Evolutionary conservation across 2,888 invertebrate species (phyloP), one percentile per base, ranked within the genome.

Genomic region (Itoplectis maculator): DNA sequence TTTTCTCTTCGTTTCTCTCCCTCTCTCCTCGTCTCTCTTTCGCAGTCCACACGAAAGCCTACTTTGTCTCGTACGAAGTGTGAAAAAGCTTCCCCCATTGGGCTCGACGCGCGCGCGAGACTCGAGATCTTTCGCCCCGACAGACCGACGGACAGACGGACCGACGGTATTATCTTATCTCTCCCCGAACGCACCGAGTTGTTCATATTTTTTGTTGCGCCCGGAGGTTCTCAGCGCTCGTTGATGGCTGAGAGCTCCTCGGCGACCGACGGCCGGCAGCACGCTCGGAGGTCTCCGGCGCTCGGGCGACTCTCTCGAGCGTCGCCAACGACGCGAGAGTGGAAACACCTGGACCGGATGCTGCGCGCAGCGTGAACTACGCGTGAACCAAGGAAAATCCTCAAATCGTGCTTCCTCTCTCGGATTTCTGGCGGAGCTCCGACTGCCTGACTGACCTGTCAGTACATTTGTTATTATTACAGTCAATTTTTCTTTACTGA

Each of bases 301-400:
- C 35, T 61, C 61, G 37, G 49, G 73, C n/a, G n/a, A 66, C 75
- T 72, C 75, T 47, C 70, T n/a, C n/a, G n/a, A n/a, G 72, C 18
- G 40, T 68, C 68, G 81, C 73, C 75, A 79, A 75, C 72, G 75
- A 29, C 61, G 45, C 66, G 72, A 82, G 79, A 82, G 82, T 76
- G 75, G 72, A 76, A 82, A 82, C 82, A 82, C 82, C 82, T 82
- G 82, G 82, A 82, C 82, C 82, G 82, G 82, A 82, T 82, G 82
- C 76, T 82, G 79, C 51, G 68, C 74, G 68, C 79, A 75, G 66
- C 54, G 49, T 68, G 75, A 47, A 79, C 56, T n/a, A n/a, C n/a
- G n/a, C 78, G 66, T 79, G 65, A 72, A 79, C 66, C 75, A 18
- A 56, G 66, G 61, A 79, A 75, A 72, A 59, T 82, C 51, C 42